These are phyloP conservation scores for Nothoprocta pentlandii DNA, from an alignment of 2,113 vertebrate species.

Conservation along the genomic window DNA sequence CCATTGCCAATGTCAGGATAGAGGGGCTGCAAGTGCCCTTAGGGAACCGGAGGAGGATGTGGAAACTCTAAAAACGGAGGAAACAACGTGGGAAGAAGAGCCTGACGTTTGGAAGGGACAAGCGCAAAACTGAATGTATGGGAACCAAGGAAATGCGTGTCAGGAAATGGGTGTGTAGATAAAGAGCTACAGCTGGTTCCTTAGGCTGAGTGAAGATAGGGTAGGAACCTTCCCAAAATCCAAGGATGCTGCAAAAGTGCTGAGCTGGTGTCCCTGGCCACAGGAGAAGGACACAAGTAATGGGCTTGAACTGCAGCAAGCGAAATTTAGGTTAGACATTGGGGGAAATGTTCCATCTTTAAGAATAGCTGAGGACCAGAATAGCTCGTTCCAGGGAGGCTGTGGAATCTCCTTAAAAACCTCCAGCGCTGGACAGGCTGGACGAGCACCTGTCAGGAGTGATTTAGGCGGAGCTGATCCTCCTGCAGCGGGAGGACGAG, in stretches of 20 bases:
- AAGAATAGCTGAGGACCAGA: slow-evolving; percentile 7
- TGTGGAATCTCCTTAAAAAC: slow-evolving; percentile 40
- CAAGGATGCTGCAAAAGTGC: not conserved
- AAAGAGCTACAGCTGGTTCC: not conserved
- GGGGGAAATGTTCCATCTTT: not conserved
- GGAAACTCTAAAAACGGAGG: not conserved
- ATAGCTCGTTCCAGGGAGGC: not conserved
- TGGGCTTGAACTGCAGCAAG: not conserved
- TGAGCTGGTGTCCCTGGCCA: not conserved
- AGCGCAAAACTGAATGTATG: not conserved
- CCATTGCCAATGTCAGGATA: not conserved
- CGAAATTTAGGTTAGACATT: not conserved
- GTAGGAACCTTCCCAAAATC: not conserved
- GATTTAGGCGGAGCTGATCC: slow-evolving; percentile 37
- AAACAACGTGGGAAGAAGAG: not conserved
- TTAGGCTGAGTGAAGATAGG: not conserved
- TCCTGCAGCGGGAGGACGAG: slow-evolving; percentile 42
- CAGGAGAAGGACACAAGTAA: not conserved
- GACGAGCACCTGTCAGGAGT: slow-evolving; percentile 7
- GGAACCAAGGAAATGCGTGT: not conserved
- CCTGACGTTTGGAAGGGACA: not conserved
- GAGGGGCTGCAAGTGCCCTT: slow-evolving; percentile 32
- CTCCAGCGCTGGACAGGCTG: slow-evolving; percentile 31
- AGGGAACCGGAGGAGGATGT: not conserved
- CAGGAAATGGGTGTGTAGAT: not conserved